A percentile compares a stretch with the other conserved stretches of the same genome.
Evolutionary conservation across 1,140 invertebrate species (phyloP).

Genomic region (Oncopodura yosiiana): DNA sequence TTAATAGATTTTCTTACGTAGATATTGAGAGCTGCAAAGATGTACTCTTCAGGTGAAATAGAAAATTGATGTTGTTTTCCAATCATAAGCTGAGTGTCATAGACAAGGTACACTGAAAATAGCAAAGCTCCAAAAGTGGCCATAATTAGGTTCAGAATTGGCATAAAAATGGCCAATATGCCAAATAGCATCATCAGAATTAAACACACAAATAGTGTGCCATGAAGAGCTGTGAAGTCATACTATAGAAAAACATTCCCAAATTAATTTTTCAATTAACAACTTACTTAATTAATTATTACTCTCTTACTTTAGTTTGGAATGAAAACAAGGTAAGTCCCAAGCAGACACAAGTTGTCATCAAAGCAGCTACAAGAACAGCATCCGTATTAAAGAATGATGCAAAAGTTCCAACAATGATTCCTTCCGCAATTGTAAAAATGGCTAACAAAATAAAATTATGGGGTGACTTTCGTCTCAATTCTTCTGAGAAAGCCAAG

Average conservation of each 20-base stretch:
- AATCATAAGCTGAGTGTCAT: slow-evolving; percentile 52
- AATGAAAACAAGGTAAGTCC: slow-evolving; percentile 48
- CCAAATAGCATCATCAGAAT: slow-evolving; percentile 47
- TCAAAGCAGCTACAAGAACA: slow-evolving; percentile 41
- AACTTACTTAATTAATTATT: background rate
- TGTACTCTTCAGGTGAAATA: slow-evolving; percentile 50
- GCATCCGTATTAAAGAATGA: slow-evolving; percentile 43
- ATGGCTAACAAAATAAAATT: slow-evolving; percentile 79
- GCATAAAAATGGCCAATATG: slow-evolving; percentile 31
- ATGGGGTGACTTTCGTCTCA: slow-evolving; percentile 69
- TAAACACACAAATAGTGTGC: slow-evolving; percentile 43
- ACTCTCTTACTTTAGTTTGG: slow-evolving; percentile 29
- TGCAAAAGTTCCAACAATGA: slow-evolving; percentile 58
- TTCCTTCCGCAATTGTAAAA: slow-evolving; percentile 70
- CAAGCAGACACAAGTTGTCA: slow-evolving; percentile 41
- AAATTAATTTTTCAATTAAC: background rate
- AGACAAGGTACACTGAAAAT: slow-evolving; percentile 47
- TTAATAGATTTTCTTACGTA: too few relatives aligned
- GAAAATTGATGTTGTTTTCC: slow-evolving; percentile 48
- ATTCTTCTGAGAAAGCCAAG: slow-evolving; percentile 73
- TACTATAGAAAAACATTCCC: background rate
- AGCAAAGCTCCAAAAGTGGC: slow-evolving; percentile 45
- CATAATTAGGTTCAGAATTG: slow-evolving; percentile 39
- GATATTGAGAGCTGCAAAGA: slow-evolving; percentile 47
- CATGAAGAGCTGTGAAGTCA: slow-evolving; percentile 44